These are phyloP conservation scores for Melanophora roralis DNA, from an alignment of 2,888 invertebrate species.

Conservation along the genomic window DNA sequence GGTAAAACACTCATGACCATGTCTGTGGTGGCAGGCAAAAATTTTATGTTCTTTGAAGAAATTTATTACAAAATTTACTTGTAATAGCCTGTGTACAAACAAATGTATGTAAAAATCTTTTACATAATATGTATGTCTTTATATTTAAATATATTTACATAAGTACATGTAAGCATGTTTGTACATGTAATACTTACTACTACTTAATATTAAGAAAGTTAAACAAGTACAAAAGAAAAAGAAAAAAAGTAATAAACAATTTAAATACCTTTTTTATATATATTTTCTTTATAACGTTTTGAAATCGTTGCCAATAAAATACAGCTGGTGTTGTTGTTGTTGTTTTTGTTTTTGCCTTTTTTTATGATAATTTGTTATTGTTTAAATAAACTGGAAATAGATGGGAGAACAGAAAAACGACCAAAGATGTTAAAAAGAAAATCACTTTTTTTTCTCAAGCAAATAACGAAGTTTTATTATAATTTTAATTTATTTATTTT, in stretches of 20 bases:
- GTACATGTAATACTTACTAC: background rate
- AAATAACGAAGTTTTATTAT: background rate
- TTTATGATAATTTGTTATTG: constrained; percentile 2
- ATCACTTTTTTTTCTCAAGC: background rate
- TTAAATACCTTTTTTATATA: constrained; percentile 43
- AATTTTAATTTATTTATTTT: background rate
- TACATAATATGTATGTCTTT: too few relatives aligned
- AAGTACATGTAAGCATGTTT: too few relatives aligned
- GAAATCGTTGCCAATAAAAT: constrained; percentile 46
- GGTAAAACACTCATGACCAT: too few relatives aligned
- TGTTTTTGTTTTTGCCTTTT: background rate
- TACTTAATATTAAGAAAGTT: background rate
- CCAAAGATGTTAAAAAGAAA: constrained; percentile 23
- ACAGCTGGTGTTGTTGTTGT: constrained; percentile 42
- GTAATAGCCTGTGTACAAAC: background rate
- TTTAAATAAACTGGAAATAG: constrained; percentile 46
- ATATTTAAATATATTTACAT: too few relatives aligned
- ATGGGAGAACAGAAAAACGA: constrained; percentile 28
- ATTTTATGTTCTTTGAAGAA: background rate
- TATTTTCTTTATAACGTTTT: constrained; percentile 24
- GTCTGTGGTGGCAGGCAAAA: too few relatives aligned
- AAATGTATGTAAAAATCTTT: background rate
- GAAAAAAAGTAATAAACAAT: constrained; percentile 2
- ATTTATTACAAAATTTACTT: background rate
- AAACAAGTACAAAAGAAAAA: background rate